Conservation (phyloP, 92 coral and sea anemone species). For the Ricordea florida region DNA sequence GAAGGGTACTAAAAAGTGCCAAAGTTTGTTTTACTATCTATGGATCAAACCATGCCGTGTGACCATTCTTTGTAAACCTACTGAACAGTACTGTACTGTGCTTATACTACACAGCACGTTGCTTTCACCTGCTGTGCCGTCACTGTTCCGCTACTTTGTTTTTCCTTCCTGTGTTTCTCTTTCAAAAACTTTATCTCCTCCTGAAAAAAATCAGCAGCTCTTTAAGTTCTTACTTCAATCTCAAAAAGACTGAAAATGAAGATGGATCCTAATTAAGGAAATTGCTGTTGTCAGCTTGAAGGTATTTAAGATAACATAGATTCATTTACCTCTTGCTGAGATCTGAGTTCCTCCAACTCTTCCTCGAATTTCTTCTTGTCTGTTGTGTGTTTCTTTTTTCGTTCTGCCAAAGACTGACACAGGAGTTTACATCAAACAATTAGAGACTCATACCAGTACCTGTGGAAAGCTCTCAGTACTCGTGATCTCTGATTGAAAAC, state of each 20-base stretch:
- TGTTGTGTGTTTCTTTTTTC: conserved; percentile 83
- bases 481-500: no score
- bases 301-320: no score
- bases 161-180: conserved; percentile 91
- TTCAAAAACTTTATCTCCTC: conserved; percentile 81
- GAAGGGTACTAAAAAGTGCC: no score
- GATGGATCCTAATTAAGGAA: not conserved
- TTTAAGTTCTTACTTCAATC: not conserved
- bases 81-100: not conserved
- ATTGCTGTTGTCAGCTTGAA: not conserved
- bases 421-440: not conserved
- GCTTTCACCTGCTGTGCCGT: conserved; percentile 78
- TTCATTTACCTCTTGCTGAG: conserved; percentile 78
- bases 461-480: no score
- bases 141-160: conserved; percentile 76
- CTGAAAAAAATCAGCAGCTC: conserved; percentile 22
- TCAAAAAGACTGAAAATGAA: not conserved
- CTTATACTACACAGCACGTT: no score
- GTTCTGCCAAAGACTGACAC: conserved; percentile 65
- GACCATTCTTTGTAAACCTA: not conserved
- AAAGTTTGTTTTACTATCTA: no score
- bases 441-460: not conserved
- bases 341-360: conserved; percentile 84
- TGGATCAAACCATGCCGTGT: no score
- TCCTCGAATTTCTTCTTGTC: conserved; percentile 92